Evolutionary conservation across 2,113 vertebrate genomes (phyloP), one percentile per base, ranked within the genome.

Genomic region (Macrotus californicus): DNA sequence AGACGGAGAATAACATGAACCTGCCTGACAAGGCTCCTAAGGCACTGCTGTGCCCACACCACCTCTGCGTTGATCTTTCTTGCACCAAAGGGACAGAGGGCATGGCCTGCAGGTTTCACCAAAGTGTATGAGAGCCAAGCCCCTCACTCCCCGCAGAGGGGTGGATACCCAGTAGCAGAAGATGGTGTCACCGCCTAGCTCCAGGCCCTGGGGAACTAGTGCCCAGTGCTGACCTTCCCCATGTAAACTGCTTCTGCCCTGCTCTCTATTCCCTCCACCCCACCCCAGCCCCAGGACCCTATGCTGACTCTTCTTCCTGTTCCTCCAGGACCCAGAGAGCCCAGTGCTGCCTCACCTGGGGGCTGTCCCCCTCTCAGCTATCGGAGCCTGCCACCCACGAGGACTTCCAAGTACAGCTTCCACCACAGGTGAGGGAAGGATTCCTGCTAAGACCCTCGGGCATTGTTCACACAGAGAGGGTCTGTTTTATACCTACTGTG

Each of bases 361-460:
- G 97, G 97, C 95, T 99, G 98, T 94, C 97, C 99, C 13, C 97
- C 99, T 16, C 97, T 99, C 87, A 98, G 99, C 97, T 99, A 98
- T 96, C 99, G 99, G 98, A 99, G 97, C 94, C 98, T 99, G 89
- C 98, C 98, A 67, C 99, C 99, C 81, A 96, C 99, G 79, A 99
- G 98, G 98, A 98, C 98, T 97, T 99, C 98, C 97, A 99, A 99
- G 97, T 99, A 99, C 98, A 99, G 99, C 98, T 99, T 99, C 97
- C 99, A 99, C 97, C 99, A 99, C 98, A 99, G 99, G 99, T 99
- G 94, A 98, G 98, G 31, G 50, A 11, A 5, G 0, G 1, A 29
- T 72, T 70, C 34, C 69, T 89, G 50, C 64, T 31, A 1, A 21
- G 50, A 86, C 66, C 48, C 61, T 22, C 13, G 0, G 61, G 24